Evolutionary conservation across 2,113 vertebrate species (phyloP).

Genomic region (Poicephalus gulielmi): DNA sequence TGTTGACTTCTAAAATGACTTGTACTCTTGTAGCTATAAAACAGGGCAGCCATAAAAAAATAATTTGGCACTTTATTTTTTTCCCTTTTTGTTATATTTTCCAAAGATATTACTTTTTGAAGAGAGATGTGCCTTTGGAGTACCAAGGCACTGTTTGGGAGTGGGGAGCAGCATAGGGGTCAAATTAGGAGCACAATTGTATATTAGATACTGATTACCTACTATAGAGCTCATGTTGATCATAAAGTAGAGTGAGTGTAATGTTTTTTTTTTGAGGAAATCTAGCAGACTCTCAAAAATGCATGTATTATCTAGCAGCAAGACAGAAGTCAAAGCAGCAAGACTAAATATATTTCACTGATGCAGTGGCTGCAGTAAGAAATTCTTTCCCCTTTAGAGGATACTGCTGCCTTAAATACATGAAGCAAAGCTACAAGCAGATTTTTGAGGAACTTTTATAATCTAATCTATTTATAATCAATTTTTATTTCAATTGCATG

Average conservation of each 20-base stretch:
- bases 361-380: not conserved
- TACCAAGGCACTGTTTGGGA: not conserved
- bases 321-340: not conserved
- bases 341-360: not conserved
- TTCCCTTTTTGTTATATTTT: not conserved
- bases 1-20: not conserved
- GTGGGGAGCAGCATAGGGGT: not conserved
- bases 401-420: not conserved
- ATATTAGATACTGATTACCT: not conserved
- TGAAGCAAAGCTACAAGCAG: not conserved
- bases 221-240: not conserved
- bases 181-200: not conserved
- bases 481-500: not conserved
- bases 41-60: not conserved
- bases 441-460: conserved; percentile 10
- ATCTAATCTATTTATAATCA: conserved; percentile 40
- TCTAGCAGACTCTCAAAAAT: not conserved
- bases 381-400: not conserved
- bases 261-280: not conserved
- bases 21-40: not conserved
- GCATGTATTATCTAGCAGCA: not conserved
- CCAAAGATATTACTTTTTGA: not conserved
- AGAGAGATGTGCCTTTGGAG: not conserved
- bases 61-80: not conserved
- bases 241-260: not conserved